phyloP scores from a whole-genome alignment of 2,113 vertebrate species.

The Semnornis frantzii region DNA sequence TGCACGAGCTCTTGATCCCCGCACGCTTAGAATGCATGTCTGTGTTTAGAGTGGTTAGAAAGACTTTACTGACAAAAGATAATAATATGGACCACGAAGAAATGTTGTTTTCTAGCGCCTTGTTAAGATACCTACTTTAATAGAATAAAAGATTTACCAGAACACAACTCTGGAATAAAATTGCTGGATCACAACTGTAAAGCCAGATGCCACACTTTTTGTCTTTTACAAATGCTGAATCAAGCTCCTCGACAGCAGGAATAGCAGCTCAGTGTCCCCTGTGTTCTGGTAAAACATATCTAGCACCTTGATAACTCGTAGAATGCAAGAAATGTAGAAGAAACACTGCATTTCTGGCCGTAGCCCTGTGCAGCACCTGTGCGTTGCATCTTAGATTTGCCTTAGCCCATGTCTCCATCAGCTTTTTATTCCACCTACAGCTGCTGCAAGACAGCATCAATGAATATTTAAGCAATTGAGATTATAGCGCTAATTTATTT shows the following conservation, averaged over 20 bases:
- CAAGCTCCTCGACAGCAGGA: neutral
- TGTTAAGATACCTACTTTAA: neutral
- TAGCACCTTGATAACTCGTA: neutral
- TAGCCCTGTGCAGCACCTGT: fast-evolving
- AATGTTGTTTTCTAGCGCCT: neutral
- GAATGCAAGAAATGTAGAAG: neutral
- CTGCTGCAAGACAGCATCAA: neutral
- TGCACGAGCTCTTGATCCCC: neutral
- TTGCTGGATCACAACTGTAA: neutral
- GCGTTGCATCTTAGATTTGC: neutral
- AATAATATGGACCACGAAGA: neutral
- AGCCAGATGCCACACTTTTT: neutral
- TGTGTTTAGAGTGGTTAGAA: neutral
- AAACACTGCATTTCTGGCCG: neutral
- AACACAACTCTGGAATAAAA: neutral
- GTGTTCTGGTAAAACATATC: neutral
- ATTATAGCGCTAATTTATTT: neutral
- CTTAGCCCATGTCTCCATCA: neutral
- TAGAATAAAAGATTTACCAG: neutral
- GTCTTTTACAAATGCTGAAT: neutral
- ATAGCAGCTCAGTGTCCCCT: neutral
- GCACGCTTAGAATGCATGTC: neutral
- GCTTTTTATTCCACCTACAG: neutral
- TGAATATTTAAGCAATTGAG: neutral
- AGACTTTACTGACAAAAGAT: neutral